These are phyloP conservation scores for Tragelaphus buxtoni DNA, from an alignment of 2,113 vertebrate genomes.

Conservation along the genomic window DNA sequence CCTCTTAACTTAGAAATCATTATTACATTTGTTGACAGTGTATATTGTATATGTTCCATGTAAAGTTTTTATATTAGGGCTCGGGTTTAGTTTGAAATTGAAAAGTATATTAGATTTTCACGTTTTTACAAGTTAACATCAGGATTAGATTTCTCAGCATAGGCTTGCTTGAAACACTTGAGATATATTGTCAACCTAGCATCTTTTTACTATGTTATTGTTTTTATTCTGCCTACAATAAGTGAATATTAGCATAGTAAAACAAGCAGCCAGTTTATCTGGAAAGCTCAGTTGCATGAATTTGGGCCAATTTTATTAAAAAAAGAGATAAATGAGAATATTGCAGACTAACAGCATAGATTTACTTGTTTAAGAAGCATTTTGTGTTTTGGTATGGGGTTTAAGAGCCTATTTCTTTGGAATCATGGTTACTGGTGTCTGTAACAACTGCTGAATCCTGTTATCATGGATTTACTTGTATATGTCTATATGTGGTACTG, in stretches of 20 bases:
- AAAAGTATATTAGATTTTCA: slow-evolving; percentile 10
- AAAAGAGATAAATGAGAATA: neutral
- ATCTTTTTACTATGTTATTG: neutral
- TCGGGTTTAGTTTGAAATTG: slow-evolving; percentile 1
- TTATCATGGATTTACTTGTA: neutral
- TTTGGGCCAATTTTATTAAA: neutral
- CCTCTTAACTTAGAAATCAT: neutral
- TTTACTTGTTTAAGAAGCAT: neutral
- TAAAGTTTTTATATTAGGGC: neutral
- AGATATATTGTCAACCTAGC: neutral
- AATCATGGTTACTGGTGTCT: neutral
- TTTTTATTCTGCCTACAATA: neutral
- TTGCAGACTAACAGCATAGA: neutral
- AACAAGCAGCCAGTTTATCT: neutral
- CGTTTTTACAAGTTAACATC: neutral
- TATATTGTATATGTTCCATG: neutral
- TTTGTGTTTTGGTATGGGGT: neutral
- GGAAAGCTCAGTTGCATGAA: neutral
- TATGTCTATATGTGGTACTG: neutral
- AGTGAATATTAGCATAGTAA: neutral
- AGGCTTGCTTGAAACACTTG: neutral
- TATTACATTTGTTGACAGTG: neutral
- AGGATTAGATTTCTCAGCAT: neutral
- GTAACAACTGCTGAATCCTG: neutral
- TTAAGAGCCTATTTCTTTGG: neutral